phyloP scores from a whole-genome alignment of 2,888 invertebrate genomes.

The Campoletis raptor region DNA sequence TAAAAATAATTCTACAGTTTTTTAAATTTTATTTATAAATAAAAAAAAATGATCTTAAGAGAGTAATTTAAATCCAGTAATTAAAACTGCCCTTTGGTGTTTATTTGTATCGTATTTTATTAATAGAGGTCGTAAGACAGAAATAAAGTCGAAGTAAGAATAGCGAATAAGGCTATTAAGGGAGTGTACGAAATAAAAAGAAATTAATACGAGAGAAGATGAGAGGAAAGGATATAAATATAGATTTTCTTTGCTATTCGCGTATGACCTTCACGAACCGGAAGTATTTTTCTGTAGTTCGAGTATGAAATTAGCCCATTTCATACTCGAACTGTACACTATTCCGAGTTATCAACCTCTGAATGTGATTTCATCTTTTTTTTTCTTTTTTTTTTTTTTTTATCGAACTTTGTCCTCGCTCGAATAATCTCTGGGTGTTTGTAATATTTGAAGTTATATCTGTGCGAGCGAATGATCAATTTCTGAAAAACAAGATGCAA shows the following conservation, averaged over 20 bases:
- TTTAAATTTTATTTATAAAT: no score
- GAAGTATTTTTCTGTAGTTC: conserved; percentile 5
- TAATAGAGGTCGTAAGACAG: conserved; percentile 56
- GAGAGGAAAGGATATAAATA: not conserved
- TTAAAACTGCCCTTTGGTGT: not conserved
- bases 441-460: conserved; percentile 16
- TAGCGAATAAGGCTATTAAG: conserved; percentile 40
- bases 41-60: not conserved
- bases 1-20: not conserved
- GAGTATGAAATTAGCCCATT: not conserved
- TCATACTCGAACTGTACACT: not conserved
- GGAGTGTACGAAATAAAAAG: conserved; percentile 14
- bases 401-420: conserved; percentile 19
- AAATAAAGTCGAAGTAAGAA: conserved; percentile 64
- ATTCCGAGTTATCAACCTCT: conserved; percentile 12
- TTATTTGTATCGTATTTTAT: conserved; percentile 48
- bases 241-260: not conserved
- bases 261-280: conserved; percentile 31
- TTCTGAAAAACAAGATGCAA: conserved; percentile 27
- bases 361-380: not conserved
- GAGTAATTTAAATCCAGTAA: not conserved
- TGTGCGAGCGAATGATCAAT: not conserved
- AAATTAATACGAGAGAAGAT: not conserved
- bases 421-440: conserved; percentile 32
- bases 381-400: not conserved